Evolutionary conservation across 2,888 invertebrate species (phyloP), one percentile per base, ranked within the genome.

Genomic region (Orchesella flavescens): DNA sequence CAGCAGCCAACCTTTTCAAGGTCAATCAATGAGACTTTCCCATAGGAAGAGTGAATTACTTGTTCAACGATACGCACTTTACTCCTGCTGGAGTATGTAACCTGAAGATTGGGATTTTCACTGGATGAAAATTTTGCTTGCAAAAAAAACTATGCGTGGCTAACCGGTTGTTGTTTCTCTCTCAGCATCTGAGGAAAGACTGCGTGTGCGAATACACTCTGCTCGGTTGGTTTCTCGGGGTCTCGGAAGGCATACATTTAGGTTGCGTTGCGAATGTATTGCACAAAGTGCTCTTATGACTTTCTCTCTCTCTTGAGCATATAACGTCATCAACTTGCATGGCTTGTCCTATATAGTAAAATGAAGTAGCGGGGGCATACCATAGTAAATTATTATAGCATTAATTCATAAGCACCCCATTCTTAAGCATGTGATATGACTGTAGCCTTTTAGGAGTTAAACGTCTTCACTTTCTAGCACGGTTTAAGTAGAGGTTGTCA

Each of bases 181-280:
- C 24, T 1, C 15, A 59, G 61, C 59, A 44, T 72, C 74, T 68
- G 68, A 74, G 55, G 19, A 74, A n/a, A 68, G 61, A 81, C 81
- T 81, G 59, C 34, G 15, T 24, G 44, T 34, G 49, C 24, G 24
- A 78, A 34, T 34, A 34, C 10, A 44, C 49, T 80, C 59, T 46
- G 34, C 74, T 81, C 81, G 81, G 81, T 24, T 65, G 74, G 53
- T 74, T 80, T 74, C 74, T 81, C 57, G 63, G 74, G 23, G 59
- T 59, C 34, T 80, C 75, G 75, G 66, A 66, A 69, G 5, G 17
- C 4, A 69, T n/a, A 53, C n/a, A n/a, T 44, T 1, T 53, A 19
- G 53, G 13, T 49, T 69, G 44, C 44, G 13, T 49, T 69, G 44
- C 44, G 53, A 17, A 57, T n/a, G 57, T 57, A 57, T 57, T 57